phyloP scores from a whole-genome alignment of 2,797 vertebrate species.

The Catamblyrhynchus diadema region DNA sequence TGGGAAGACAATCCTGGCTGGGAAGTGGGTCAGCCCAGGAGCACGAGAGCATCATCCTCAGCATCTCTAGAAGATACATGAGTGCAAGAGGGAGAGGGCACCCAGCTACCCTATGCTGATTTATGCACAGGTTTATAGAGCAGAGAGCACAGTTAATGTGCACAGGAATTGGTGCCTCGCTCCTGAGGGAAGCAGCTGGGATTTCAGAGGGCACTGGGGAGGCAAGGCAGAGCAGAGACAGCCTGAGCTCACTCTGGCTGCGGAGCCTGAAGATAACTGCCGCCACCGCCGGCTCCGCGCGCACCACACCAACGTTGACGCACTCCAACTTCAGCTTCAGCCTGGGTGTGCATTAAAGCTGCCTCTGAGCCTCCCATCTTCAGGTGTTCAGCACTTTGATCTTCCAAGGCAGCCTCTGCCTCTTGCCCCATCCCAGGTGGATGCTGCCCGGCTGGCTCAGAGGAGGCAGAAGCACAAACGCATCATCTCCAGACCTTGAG shows the following conservation, averaged over 20 bases:
- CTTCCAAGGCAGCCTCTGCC: background rate
- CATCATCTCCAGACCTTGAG: background rate
- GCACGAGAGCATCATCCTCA: background rate
- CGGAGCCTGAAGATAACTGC: background rate
- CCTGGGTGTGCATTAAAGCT: background rate
- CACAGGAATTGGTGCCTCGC: background rate
- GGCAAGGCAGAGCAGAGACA: background rate
- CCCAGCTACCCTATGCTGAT: background rate
- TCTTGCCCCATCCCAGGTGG: accelerated
- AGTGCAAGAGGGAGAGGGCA: accelerated
- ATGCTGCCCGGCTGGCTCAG: background rate
- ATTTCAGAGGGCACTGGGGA: background rate
- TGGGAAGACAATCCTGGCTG: background rate
- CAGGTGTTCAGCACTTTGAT: background rate
- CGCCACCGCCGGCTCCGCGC: background rate
- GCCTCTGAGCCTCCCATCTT: background rate
- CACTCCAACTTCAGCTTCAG: background rate
- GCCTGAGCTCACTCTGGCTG: background rate
- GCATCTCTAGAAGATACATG: background rate
- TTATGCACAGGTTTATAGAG: background rate
- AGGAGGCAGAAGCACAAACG: background rate
- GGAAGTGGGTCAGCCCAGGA: slow-evolving; percentile 42
- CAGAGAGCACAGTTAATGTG: background rate
- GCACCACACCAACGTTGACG: background rate
- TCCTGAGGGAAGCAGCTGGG: background rate